A percentile compares a stretch with the other conserved stretches of the same genome.
phyloP scores from a whole-genome alignment of 2,888 invertebrate genomes.

The Drosophila gaucha region DNA sequence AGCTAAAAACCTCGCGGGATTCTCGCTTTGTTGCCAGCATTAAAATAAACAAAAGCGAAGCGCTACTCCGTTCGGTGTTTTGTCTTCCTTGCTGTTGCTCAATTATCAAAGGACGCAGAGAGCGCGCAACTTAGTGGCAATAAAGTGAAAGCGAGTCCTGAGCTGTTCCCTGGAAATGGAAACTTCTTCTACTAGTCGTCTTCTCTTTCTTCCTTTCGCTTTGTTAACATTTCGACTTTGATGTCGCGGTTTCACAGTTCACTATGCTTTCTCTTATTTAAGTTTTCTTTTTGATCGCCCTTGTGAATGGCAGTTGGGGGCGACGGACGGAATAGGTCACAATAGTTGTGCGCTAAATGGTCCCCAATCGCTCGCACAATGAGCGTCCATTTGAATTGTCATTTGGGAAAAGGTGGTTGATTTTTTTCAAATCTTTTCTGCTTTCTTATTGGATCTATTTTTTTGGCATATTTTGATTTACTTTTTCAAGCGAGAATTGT shows the following conservation, averaged over 20 bases:
- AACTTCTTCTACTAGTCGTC: too few species aligned
- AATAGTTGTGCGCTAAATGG: conserved; percentile 57
- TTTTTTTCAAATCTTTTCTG: too few species aligned
- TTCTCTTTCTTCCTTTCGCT: neutral
- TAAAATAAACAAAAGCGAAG: conserved; percentile 27
- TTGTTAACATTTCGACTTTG: conserved; percentile 31
- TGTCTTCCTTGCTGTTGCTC: conserved; percentile 56
- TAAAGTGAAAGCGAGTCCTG: conserved; percentile 52
- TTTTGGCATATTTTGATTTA: conserved; percentile 66
- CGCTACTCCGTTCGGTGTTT: conserved; percentile 1
- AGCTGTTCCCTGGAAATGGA: conserved; percentile 22
- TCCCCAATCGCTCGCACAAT: conserved; percentile 55
- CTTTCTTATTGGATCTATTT: conserved; percentile 46
- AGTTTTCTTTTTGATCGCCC: conserved; percentile 11
- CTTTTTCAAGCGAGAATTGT: conserved; percentile 6
- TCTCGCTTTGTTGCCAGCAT: conserved; percentile 36
- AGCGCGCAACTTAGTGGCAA: conserved; percentile 51
- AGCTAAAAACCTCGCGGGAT: conserved; percentile 18
- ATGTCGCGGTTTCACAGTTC: conserved; percentile 34
- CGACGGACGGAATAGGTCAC: conserved; percentile 5
- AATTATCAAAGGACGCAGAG: conserved; percentile 68
- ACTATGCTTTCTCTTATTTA: conserved; percentile 9
- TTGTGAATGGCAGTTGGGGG: conserved; percentile 18
- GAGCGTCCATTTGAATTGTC: conserved; percentile 58
- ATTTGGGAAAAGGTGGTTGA: conserved; percentile 42